These are phyloP conservation scores for Sorex araneus DNA, from an alignment of 2,113 vertebrate genomes.

Conservation along the genomic window DNA sequence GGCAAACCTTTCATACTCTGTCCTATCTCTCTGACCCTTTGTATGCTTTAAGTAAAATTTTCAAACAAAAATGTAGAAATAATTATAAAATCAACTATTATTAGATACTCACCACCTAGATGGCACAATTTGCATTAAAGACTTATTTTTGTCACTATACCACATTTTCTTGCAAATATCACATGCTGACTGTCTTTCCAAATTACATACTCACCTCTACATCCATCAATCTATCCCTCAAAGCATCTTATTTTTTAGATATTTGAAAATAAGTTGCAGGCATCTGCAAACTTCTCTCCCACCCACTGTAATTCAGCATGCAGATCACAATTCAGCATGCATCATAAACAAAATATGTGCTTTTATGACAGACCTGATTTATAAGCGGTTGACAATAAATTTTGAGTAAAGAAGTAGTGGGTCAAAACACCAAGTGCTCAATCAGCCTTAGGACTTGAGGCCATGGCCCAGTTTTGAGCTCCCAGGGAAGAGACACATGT, in stretches of 20 bases:
- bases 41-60: neutral
- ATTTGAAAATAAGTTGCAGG: constrained; percentile 53
- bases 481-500: neutral
- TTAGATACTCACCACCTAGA: neutral
- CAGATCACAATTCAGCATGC: constrained; percentile 25
- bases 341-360: constrained; percentile 26
- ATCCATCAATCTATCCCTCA: neutral
- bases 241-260: constrained; percentile 39
- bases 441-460: constrained; percentile 12
- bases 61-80: constrained; percentile 43
- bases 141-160: neutral
- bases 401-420: neutral
- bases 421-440: neutral
- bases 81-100: neutral
- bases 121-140: neutral
- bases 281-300: neutral
- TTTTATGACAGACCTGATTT: constrained; percentile 34
- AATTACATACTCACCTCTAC: neutral
- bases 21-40: neutral
- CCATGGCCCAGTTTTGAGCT: neutral
- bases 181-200: neutral
- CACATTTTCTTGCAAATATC: neutral
- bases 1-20: neutral
- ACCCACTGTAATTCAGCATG: neutral
- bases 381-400: neutral